phyloP scores from a whole-genome alignment of 2,797 vertebrate species.

The Gambelia wislizenii region DNA sequence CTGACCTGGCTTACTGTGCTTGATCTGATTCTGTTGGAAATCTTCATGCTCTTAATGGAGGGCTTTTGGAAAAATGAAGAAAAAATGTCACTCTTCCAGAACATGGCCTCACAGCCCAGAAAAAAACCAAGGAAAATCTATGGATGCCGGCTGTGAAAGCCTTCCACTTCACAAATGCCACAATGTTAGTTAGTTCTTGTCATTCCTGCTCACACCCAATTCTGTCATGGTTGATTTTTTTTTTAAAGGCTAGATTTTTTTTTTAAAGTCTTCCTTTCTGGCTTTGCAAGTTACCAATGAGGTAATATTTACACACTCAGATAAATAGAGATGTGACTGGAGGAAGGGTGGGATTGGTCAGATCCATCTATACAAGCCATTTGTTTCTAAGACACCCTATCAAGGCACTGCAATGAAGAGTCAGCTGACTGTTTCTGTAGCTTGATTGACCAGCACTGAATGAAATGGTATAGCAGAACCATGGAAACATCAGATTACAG shows the following conservation, averaged over 20 bases:
- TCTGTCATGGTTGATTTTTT: background rate
- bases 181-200: background rate
- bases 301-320: background rate
- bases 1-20: slow-evolving; percentile 35
- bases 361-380: background rate
- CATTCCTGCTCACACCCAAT: background rate
- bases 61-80: background rate
- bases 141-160: too few relatives aligned
- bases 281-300: background rate
- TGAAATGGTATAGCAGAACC: background rate
- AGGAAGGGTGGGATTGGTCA: background rate
- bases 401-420: background rate
- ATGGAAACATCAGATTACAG: background rate
- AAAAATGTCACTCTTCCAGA: too few relatives aligned
- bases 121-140: too few relatives aligned
- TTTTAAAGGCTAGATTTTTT: too few relatives aligned
- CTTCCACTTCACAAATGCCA: too few relatives aligned
- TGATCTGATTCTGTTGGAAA: slow-evolving; percentile 10
- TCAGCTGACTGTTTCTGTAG: slow-evolving; percentile 2
- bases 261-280: background rate
- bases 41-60: background rate
- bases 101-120: too few relatives aligned
- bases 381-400: slow-evolving; percentile 6
- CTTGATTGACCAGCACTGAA: slow-evolving; percentile 5
- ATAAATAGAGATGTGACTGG: background rate